Evolutionary conservation across 2,888 invertebrate species (phyloP).

Genomic region (Cantharis nigra): DNA sequence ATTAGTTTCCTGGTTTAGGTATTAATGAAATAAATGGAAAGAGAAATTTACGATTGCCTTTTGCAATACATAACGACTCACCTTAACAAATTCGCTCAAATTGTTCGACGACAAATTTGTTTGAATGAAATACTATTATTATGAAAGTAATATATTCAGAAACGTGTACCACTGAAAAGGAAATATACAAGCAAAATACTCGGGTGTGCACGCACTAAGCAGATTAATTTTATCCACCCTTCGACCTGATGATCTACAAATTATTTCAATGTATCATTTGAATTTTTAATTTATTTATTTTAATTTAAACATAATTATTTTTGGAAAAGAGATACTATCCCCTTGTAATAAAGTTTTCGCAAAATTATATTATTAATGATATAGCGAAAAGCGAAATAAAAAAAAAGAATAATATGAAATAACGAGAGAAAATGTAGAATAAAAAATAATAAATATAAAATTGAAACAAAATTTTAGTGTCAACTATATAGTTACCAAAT

Average conservation of each 20-base stretch:
- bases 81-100: neutral
- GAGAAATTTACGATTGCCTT: neutral
- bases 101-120: neutral
- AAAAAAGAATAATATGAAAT: too few species aligned
- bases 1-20: neutral
- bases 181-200: constrained; percentile 10
- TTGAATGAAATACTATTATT: neutral
- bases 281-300: neutral
- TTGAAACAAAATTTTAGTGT: too few species aligned
- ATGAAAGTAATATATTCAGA: constrained; percentile 16
- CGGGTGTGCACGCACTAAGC: constrained; percentile 12
- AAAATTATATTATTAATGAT: too few species aligned
- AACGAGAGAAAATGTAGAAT: too few species aligned
- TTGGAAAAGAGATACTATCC: too few species aligned
- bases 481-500: too few species aligned
- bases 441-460: too few species aligned
- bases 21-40: neutral
- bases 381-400: too few species aligned
- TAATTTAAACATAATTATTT: too few species aligned
- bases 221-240: constrained; percentile 23
- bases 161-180: constrained; percentile 15
- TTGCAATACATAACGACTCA: neutral
- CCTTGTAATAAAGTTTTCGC: too few species aligned
- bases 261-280: constrained; percentile 1
- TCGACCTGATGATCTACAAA: constrained; percentile 26